Conservation (phyloP, 1,140 invertebrate genomes). For the Tetramorium simillimum region DNA sequence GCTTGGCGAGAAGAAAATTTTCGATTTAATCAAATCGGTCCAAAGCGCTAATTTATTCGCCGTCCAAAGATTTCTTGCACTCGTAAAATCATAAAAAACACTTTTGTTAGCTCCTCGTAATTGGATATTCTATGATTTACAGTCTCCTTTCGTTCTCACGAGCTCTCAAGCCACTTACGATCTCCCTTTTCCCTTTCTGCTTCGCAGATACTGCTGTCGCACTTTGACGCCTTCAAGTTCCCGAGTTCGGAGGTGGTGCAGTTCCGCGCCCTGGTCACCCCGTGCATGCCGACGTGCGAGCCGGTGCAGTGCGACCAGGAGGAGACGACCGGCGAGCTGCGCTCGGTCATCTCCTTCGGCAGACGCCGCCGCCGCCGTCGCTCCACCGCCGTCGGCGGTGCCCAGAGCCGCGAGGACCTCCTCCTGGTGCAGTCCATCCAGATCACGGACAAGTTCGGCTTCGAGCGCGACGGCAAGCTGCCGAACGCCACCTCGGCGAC, state of each 20-base stretch:
- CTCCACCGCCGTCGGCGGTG: slow-evolving; percentile 82
- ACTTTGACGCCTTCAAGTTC: slow-evolving; percentile 98
- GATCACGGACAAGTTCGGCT: slow-evolving; percentile 96
- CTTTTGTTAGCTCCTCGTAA: not conserved
- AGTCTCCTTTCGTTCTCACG: not conserved
- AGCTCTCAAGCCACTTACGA: not conserved
- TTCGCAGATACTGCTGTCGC: slow-evolving; percentile 92
- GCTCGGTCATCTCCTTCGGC: slow-evolving; percentile 93
- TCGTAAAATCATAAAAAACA: slow-evolving; percentile 2
- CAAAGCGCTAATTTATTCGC: not conserved
- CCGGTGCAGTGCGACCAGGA: slow-evolving; percentile 94
- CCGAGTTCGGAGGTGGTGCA: slow-evolving; percentile 97
- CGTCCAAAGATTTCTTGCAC: not conserved
- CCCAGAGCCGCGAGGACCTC: slow-evolving; percentile 90
- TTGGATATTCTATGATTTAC: not conserved
- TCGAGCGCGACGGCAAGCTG: slow-evolving; percentile 87
- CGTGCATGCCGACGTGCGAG: slow-evolving; percentile 96
- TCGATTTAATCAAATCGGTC: not conserved
- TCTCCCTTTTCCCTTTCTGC: not conserved
- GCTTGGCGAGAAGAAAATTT: not conserved
- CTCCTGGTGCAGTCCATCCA: slow-evolving; percentile 95
- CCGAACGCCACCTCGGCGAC: slow-evolving; percentile 77
- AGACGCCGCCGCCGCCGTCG: slow-evolving; percentile 88
- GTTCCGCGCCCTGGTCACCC: slow-evolving; percentile 96
- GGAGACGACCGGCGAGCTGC: slow-evolving; percentile 92